Evolutionary conservation across 2,797 vertebrate genomes (phyloP).

Genomic region (Cephalopachus bancanus): DNA sequence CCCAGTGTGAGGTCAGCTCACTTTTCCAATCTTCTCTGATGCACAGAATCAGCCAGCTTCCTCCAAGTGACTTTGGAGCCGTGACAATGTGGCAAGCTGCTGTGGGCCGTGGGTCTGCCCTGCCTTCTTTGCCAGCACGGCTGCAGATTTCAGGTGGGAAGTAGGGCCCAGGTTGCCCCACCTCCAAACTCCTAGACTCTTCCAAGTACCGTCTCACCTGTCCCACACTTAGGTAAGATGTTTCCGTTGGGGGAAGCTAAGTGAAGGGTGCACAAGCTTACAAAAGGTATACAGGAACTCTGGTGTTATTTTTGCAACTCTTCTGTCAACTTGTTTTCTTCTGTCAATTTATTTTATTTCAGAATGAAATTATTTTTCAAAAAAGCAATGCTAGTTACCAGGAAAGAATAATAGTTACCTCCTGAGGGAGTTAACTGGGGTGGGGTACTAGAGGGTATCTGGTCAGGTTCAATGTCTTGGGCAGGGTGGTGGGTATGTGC

Average conservation of each 20-base stretch:
- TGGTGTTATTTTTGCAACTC: neutral
- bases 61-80: neutral
- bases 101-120: neutral
- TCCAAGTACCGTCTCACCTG: fast-evolving
- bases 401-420: neutral
- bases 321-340: neutral
- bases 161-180: neutral
- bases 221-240: neutral
- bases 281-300: neutral
- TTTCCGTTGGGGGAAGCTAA: neutral
- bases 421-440: neutral
- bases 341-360: neutral
- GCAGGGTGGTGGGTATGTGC: neutral
- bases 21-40: neutral
- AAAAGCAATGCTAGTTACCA: neutral
- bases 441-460: fast-evolving
- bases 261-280: no score
- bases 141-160: neutral
- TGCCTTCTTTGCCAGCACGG: fast-evolving
- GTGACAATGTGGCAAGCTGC: neutral
- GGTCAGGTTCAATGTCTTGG: neutral
- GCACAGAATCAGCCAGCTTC: neutral
- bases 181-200: neutral
- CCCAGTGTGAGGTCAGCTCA: neutral
- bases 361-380: neutral